Evolutionary conservation across 2,797 vertebrate species (phyloP), one percentile per base, ranked within the genome.

Genomic region (Anguilla megastoma): DNA sequence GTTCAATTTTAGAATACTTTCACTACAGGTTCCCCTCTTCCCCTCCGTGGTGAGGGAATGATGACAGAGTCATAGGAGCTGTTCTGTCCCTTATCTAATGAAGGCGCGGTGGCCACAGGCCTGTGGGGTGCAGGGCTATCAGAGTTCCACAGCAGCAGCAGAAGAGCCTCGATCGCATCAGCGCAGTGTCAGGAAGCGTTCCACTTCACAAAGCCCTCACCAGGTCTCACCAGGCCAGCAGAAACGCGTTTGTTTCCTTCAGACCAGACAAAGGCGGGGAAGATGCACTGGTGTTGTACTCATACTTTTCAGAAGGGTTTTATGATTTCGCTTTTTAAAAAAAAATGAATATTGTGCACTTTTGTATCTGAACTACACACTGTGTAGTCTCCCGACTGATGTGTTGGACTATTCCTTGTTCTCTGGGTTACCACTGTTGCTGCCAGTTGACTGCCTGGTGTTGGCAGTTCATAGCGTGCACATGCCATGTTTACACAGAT

Each of bases 401-500:
- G 10, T 71, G 69, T 14, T 33, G 69, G 71, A 76, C 71, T 76
- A 16, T 14, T 76, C 3, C 9, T 76, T 36, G 6, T 76, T 36
- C 33, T 16, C 71, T 18, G 36, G 71, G 12, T 76, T 12, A 76
- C 9, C 27, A 33, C 27, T 76, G 71, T 33, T 76, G 33, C 71
- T 76, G 27, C 9, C 30, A 33, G 27, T 74, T 30, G 71, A 14
- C 27, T 14, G 33, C 33, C 36, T 36, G 71, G 10, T 36, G 12
- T 76, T 76, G 30, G 33, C 71, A 76, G 5, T 12, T 76, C 10
- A 27, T 33, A 33, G 71, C 36, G 6, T 33, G 36, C 33, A 76
- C 30, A 36, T 76, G 71, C 33, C 71, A 36, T 76, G 71, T 76
- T 76, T 76, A 76, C 33, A 14, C 71, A 76, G 16, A 76, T 76